Percentiles rank a stretch among this genome's conserved stretches.
Evolutionary conservation across 2,888 invertebrate genomes (phyloP).

Genomic region (Lamproptera curius): DNA sequence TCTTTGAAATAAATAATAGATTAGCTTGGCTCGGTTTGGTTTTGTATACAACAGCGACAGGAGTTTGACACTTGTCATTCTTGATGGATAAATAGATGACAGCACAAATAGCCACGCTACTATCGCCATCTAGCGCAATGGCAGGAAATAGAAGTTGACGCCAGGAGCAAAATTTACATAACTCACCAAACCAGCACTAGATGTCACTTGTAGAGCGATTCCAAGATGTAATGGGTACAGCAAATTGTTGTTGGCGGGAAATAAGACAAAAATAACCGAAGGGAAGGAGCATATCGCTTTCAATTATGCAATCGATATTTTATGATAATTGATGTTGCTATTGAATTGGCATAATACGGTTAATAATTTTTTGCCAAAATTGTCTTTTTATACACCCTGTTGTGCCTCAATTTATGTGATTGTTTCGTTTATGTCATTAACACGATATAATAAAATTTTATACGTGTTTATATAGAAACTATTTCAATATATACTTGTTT

Average conservation of each 20-base stretch:
- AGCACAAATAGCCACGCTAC: slow-evolving; percentile 32
- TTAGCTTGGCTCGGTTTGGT: slow-evolving; percentile 67
- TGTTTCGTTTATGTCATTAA: no score
- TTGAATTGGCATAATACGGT: no score
- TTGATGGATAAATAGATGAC: slow-evolving; percentile 32
- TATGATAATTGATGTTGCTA: no score
- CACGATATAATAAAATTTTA: no score
- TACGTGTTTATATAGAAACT: no score
- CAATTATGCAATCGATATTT: no score
- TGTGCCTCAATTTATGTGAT: no score
- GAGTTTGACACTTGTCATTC: slow-evolving; percentile 36
- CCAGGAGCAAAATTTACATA: slow-evolving; percentile 47
- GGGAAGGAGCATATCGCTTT: no score
- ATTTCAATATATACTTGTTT: no score
- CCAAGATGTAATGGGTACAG: background rate
- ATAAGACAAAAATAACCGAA: no score
- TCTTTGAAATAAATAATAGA: slow-evolving; percentile 68
- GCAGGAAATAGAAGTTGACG: slow-evolving; percentile 23
- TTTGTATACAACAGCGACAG: slow-evolving; percentile 62
- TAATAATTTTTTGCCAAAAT: no score
- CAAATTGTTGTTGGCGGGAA: slow-evolving; percentile 23
- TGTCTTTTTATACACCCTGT: no score
- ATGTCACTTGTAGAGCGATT: slow-evolving; percentile 38
- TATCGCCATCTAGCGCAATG: slow-evolving; percentile 52
- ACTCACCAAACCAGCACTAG: slow-evolving; percentile 38